Conservation (phyloP, 2,888 invertebrate species). For the Zeuzera pyrina region DNA sequence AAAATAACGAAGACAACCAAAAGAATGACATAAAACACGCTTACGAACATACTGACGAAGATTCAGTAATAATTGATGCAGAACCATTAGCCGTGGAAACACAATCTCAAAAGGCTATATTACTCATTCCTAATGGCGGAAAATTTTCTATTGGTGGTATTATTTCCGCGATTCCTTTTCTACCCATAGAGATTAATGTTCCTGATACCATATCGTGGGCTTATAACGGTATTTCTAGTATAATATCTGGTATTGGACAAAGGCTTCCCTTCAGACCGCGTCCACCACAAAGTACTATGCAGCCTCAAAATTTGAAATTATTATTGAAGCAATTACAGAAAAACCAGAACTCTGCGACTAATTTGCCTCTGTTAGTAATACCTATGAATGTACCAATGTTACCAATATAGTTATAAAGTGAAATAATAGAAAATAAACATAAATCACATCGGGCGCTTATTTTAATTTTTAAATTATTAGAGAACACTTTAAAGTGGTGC, state of each 20-base stretch:
- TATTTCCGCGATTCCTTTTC: slow-evolving; percentile 67
- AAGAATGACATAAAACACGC: slow-evolving; percentile 6
- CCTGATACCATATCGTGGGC: slow-evolving; percentile 70
- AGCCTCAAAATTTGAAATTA: slow-evolving; percentile 22
- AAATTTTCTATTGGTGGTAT: slow-evolving; percentile 51
- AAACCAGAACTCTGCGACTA: slow-evolving; percentile 12
- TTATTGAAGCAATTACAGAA: slow-evolving; percentile 25
- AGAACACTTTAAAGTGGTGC: too few species aligned
- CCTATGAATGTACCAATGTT: slow-evolving; percentile 24
- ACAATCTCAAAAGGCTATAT: slow-evolving; percentile 20
- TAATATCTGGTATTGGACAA: slow-evolving; percentile 44
- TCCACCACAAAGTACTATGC: slow-evolving; percentile 8
- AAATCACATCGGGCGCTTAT: too few species aligned
- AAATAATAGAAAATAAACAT: background rate
- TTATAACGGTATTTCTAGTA: slow-evolving; percentile 40
- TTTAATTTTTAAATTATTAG: too few species aligned
- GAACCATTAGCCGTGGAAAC: slow-evolving; percentile 14
- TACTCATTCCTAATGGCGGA: slow-evolving; percentile 29
- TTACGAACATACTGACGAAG: slow-evolving; percentile 30
- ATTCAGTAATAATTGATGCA: slow-evolving; percentile 43
- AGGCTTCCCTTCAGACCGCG: slow-evolving; percentile 35
- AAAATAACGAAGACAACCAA: slow-evolving; percentile 14
- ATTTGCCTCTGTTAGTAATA: slow-evolving; percentile 32
- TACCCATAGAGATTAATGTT: slow-evolving; percentile 77
- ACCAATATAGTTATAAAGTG: slow-evolving; percentile 19